These are phyloP conservation scores for Cisticola juncidis DNA, from an alignment of 2,113 vertebrate genomes.

Conservation along the genomic window DNA sequence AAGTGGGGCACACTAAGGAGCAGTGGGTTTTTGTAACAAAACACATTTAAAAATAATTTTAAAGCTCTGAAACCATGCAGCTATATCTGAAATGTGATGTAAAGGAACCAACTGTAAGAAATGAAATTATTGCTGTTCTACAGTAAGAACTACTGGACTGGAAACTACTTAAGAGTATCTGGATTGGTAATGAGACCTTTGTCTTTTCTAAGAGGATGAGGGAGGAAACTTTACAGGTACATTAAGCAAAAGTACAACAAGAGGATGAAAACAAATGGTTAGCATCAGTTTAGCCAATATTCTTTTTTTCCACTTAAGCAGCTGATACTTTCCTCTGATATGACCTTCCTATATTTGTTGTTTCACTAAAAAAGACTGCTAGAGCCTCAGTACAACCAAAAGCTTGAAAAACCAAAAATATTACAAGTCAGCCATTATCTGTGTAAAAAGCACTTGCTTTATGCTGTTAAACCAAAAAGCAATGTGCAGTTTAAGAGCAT, in stretches of 20 bases:
- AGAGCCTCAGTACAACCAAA: background rate
- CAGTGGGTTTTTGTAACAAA: background rate
- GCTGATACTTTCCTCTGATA: background rate
- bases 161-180: background rate
- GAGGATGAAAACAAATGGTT: background rate
- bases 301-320: background rate
- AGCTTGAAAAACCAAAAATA: background rate
- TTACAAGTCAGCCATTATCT: background rate
- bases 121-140: background rate
- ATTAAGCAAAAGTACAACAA: background rate
- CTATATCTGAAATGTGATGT: background rate
- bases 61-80: background rate
- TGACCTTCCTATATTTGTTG: background rate
- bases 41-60: accelerated
- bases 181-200: background rate
- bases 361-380: background rate
- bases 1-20: background rate
- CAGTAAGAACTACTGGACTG: background rate
- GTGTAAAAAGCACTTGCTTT: background rate
- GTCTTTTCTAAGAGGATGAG: background rate
- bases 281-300: background rate
- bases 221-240: background rate
- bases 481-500: background rate
- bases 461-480: background rate
- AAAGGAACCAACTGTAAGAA: background rate